Conservation (phyloP, 2,888 invertebrate species). For the Cosmia trapezina region DNA sequence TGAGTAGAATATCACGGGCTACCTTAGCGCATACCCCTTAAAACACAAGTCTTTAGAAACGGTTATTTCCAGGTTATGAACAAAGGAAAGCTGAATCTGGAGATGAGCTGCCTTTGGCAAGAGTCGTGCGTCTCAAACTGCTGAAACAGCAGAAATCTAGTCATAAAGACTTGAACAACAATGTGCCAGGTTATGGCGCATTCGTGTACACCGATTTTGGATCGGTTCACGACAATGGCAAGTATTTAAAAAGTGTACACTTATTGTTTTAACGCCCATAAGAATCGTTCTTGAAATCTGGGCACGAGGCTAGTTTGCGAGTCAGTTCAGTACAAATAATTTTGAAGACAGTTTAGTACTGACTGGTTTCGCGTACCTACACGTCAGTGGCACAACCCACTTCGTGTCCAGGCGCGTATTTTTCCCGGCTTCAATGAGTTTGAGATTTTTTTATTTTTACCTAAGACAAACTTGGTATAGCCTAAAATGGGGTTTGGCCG, state of each 20-base stretch:
- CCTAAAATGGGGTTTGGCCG: too few relatives aligned
- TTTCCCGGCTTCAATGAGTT: too few relatives aligned
- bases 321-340: background rate
- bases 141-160: constrained; percentile 66
- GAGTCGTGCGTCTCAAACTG: constrained; percentile 64
- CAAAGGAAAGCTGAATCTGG: constrained; percentile 64
- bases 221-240: constrained; percentile 71
- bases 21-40: too few relatives aligned
- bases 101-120: constrained; percentile 55
- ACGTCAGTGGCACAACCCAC: too few relatives aligned
- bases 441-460: too few relatives aligned
- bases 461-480: too few relatives aligned
- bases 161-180: constrained; percentile 64
- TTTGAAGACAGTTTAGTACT: background rate
- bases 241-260: constrained; percentile 1
- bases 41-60: background rate
- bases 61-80: constrained; percentile 57
- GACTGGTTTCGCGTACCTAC: background rate
- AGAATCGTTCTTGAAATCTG: background rate
- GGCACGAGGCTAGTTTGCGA: background rate
- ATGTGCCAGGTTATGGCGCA: constrained; percentile 59
- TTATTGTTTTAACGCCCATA: background rate
- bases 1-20: too few relatives aligned
- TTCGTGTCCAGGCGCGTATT: too few relatives aligned
- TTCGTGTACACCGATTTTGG: constrained; percentile 62